Evolutionary conservation across 1,140 invertebrate genomes (phyloP), one percentile per base, ranked within the genome.

Genomic region (Cotesia typhae): DNA sequence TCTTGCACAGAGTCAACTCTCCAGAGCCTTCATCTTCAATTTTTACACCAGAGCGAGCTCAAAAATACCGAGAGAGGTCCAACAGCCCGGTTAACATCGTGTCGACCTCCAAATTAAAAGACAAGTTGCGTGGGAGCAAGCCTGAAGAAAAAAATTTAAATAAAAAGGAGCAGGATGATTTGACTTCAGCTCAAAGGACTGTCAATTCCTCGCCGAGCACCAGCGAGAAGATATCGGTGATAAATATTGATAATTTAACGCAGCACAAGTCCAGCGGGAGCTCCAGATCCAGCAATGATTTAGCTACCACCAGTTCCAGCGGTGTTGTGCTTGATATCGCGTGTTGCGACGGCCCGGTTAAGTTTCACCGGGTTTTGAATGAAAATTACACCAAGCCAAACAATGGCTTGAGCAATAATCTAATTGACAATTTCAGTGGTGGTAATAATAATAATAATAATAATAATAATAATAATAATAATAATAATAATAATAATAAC

Each of bases 321-420:
- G 85, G 74, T 73, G 89, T 92, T 10, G 91, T 95, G 1, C 87
- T 94, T 66, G 94, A 96, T 82, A 88, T 96, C 3, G 95, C 94
- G 4, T 95, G 93, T 60, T 96, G 94, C 83, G 95, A 96, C 83
- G 94, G 94, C 0, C 95, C 94, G 0, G 94, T 96, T 0, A 88
- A 92, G 41, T 96, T 96, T 82, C 93, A 93, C 72, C 86, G 93
- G 2, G 92, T 94, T 3, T 82, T 94, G 4, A 95, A 94, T 77
- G 90, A 91, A 57, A 93, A 93, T 74, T 94, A 93, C 76, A 70
- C 84, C 73, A 79, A 75, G 4, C 67, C 53, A 51, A 84, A 10
- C 82, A 51, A 79, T 64, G 3, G 67, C 67, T 74, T 14, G 77
- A 73, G 61, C 74, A 17, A n/a, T 69, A 38, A 55, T 35, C 36